Base-by-base conservation (phyloP, 2,113 vertebrate species). In the Rhinolophus sinicus region DNA sequence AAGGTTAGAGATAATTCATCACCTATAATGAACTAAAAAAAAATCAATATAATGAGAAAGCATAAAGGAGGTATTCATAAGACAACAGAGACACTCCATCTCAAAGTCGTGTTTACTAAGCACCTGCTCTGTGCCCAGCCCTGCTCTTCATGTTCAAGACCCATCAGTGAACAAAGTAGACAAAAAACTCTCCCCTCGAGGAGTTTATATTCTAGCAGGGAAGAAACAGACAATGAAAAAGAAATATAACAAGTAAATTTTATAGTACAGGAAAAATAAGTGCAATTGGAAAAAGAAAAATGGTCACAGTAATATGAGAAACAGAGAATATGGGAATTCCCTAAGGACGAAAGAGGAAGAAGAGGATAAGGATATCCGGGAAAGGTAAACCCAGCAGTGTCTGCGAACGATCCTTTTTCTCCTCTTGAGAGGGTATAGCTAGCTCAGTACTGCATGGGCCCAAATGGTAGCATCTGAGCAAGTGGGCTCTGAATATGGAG, bases 391-490 rank as follows among this genome's bases (percentile, higher is more conserved):
- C 16, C 50, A 35, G 38, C 10, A 44, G 18, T 5, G 7, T 22
- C 52, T 75, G 28, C n/a, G 67, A 40, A 54, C n/a, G 21, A 62
- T 77, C 62, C 38, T 9, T 40, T 16, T 62, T 19, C 38, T 67
- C 54, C 56, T 54, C 62, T 50, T 24, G 47, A 76, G 0, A 88
- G 10, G 7, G 2, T 19, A 3, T 10, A 28, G 35, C 54, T 69
- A 54, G n/a, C 70, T 78, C 2, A 0, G 33, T 7, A n/a, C 30
- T 6, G 2, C 2, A 1, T 7, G 30, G 30, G n/a, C 19, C 30
- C 21, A 21, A 28, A 33, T 8, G n/a, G 35, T 33, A n/a, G 33
- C 26, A 3, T 16, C 70, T 75, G 72, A 64, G 70, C 58, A 65
- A 67, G 56, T 12, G 0, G 10, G 26, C 14, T n/a, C 52, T 44